Evolutionary conservation across 2,797 vertebrate species (phyloP).

Genomic region (Poeciliopsis infans): DNA sequence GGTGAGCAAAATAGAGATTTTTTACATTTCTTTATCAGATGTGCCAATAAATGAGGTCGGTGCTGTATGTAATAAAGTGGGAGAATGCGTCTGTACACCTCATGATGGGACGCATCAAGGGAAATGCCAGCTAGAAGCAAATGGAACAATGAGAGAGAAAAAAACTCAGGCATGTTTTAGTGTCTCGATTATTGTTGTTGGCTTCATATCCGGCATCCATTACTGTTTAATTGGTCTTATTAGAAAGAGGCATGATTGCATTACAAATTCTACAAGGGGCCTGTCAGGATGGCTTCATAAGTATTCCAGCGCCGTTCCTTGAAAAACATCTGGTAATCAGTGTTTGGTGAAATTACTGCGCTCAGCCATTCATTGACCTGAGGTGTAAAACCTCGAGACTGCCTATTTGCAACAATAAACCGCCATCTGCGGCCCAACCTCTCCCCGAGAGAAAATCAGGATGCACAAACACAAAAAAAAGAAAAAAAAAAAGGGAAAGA

Average conservation of each 20-base stretch:
- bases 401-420: conserved; percentile 88
- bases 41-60: neutral
- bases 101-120: conserved; percentile 58
- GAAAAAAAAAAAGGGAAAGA: conserved; percentile 23
- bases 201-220: conserved; percentile 85
- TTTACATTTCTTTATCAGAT: neutral
- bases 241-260: conserved; percentile 87
- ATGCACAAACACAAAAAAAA: conserved; percentile 36
- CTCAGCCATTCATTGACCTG: conserved; percentile 86
- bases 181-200: conserved; percentile 85
- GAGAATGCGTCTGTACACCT: conserved; percentile 39
- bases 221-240: conserved; percentile 87
- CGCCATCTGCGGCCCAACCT: conserved; percentile 84
- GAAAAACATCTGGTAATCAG: conserved; percentile 90
- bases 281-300: conserved; percentile 84
- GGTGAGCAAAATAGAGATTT: neutral
- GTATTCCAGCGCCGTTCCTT: conserved; percentile 83
- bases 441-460: conserved; percentile 71
- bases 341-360: conserved; percentile 86
- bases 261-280: conserved; percentile 85
- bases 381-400: conserved; percentile 86
- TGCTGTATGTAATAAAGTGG: neutral
- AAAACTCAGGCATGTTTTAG: conserved; percentile 80
- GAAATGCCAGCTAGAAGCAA: conserved; percentile 68
- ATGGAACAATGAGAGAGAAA: conserved; percentile 68